Base-by-base conservation (phyloP, 2,797 vertebrate genomes). In the Hypotaenidia okinawae region DNA sequence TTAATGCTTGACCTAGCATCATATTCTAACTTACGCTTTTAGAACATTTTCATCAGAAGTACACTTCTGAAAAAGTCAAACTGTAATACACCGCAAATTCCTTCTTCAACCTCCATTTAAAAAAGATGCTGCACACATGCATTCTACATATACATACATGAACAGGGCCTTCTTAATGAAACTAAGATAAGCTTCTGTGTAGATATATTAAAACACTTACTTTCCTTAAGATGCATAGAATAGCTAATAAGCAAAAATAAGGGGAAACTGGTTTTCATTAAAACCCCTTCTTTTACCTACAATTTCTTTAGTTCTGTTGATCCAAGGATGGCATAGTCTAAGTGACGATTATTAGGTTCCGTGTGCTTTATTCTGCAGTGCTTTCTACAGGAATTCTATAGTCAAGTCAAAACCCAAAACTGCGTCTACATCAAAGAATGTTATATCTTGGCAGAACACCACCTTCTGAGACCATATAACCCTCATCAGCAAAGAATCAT, bases 61-160 rank as follows among this genome's bases (percentile, higher is more conserved):
- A 78, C 18, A 45, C 19, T 66, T 69, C 15, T 10, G 37, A 78
- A 64, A 70, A 82, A 33, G 30, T 52, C 5, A 21, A 37, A 47
- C 24, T 27, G 16, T 81, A 70, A 66, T n/a, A 43, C 18, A 35
- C 8, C 21, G 14, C 15, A 43, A 69, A 3, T 55, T 64, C 87
- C 35, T 87, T 32, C 64, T 72, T 85, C 66, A 52, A 52, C 37
- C 7, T 67, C 25, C 15, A 35, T 17, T 72, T 45, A 32, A 61
- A 73, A 51, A 76, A 54, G 30, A 58, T 41, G 25, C 24, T 66
- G 41, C 2, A 3, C n/a, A 66, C 6, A 32, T 35, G 27, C 32
- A 47, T 52, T 78, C 45, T 73, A 10, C 6, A 7, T 25, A 10
- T 22, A 33, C 0, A 10, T 19, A 33, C 0, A 1, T 14, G 9